Percentiles rank a stretch among this genome's conserved stretches.
Evolutionary conservation across 2,797 vertebrate genomes (phyloP).

Genomic region (Corythornis leucogaster): DNA sequence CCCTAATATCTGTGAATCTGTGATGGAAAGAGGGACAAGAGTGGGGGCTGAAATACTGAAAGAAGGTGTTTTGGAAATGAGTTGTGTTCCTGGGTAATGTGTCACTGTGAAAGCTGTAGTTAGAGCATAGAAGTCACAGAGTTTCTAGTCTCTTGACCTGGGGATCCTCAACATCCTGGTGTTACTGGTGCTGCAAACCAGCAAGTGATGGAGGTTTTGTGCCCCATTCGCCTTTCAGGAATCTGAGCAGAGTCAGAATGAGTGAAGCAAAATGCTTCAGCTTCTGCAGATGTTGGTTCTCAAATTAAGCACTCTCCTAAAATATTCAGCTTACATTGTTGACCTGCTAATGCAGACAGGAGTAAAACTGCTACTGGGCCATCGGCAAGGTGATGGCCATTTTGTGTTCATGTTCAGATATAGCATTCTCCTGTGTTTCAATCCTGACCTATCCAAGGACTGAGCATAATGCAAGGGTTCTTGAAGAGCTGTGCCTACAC

Average conservation of each 20-base stretch:
- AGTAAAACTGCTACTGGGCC: neutral
- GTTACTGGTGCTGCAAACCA: neutral
- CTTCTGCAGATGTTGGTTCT: neutral
- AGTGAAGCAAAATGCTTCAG: neutral
- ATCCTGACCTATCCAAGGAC: neutral
- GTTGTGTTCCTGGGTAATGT: neutral
- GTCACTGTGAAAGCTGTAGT: neutral
- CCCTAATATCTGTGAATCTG: too few relatives aligned
- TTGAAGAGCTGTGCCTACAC: neutral
- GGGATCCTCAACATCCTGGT: neutral
- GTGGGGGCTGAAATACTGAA: neutral
- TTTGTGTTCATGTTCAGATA: neutral
- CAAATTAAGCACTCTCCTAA: neutral
- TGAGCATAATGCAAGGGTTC: neutral
- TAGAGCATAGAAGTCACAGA: neutral
- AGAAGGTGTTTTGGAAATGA: neutral
- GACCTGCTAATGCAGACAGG: neutral
- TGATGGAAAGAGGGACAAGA: neutral
- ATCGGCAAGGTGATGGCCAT: neutral
- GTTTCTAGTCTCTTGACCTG: neutral
- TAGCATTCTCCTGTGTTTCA: neutral
- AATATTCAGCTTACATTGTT: neutral
- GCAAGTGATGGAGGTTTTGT: neutral
- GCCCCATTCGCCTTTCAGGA: neutral
- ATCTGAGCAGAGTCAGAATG: neutral